Evolutionary conservation across 2,888 invertebrate species (phyloP), one percentile per base, ranked within the genome.

Genomic region (Unio pictorum): DNA sequence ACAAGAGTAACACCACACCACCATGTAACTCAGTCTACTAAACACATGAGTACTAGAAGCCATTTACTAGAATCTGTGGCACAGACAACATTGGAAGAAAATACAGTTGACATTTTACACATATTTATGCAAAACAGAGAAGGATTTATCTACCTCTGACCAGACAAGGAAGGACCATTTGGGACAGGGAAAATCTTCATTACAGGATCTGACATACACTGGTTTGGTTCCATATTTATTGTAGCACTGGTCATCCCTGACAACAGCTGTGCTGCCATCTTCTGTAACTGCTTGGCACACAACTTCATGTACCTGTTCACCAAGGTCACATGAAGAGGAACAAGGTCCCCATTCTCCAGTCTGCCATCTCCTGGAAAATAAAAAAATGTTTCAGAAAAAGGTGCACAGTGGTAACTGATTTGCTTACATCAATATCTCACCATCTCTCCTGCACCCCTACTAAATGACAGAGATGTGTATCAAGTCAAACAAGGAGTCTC

Each of bases 291-390:
- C 76, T 61, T 82, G 74, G 77, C 88, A 88, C 72, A 73, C 80
- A 34, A 86, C 84, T 8, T 93, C 93, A 91, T 97, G 96, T 84
- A 93, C 94, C 75, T 96, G 94, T 30, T 98, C 96, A 67, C 98
- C 98, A 8, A 97, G 96, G 0, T 98, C 98, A 88, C 98, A 99
- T 54, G 95, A 93, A 76, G 97, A 92, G 15, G 96, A 96, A 90
- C 98, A 99, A 68, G 94, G 93, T 23, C 94, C 94, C 64, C 95
- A 94, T 60, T 93, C 92, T 17, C 95, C 94, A 95, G 74, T 72
- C 59, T 81, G 75, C 86, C 86, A 88, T 28, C 70, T 68, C 5
- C 87, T 87, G 79, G 11, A 72, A 72, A 17, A 64, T 55, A 45
- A 20, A 26, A 23, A 54, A 17, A 63, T 23, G 23, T 23, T 23